Conservation (phyloP, 2,888 invertebrate genomes). For the Lamellibrachia satsuma region DNA sequence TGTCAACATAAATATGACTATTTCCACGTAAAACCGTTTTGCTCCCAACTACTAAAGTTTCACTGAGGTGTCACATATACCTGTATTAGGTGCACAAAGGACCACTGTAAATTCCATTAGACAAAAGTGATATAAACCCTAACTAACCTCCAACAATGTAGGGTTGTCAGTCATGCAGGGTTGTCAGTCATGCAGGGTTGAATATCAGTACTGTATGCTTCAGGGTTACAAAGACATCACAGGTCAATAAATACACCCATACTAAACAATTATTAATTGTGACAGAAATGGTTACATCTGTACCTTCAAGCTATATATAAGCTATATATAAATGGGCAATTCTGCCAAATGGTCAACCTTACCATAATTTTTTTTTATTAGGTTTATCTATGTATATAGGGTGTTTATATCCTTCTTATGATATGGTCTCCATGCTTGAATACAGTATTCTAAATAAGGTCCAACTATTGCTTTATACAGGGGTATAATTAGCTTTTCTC, state of each 20-base stretch:
- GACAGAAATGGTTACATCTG: background rate
- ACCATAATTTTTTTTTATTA: too few species aligned
- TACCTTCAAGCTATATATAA: background rate
- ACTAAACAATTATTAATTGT: background rate
- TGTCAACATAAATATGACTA: slow-evolving; percentile 9
- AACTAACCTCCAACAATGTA: background rate
- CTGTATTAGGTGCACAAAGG: background rate
- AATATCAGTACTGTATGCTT: background rate
- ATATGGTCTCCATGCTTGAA: too few species aligned
- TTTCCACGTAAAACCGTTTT: slow-evolving; percentile 10
- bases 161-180: background rate
- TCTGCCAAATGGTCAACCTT: background rate
- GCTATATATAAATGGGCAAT: background rate
- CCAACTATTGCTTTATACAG: too few species aligned
- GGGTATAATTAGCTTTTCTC: too few species aligned
- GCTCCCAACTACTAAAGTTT: background rate
- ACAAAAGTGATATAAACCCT: background rate
- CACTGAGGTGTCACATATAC: background rate
- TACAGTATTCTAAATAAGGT: too few species aligned
- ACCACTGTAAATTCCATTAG: background rate
- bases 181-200: background rate
- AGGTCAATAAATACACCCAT: background rate
- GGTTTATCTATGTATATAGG: too few species aligned
- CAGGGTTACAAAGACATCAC: background rate
- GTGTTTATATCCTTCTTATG: too few species aligned